Conservation (phyloP, 1,140 invertebrate species). For the Sitophilus oryzae region DNA sequence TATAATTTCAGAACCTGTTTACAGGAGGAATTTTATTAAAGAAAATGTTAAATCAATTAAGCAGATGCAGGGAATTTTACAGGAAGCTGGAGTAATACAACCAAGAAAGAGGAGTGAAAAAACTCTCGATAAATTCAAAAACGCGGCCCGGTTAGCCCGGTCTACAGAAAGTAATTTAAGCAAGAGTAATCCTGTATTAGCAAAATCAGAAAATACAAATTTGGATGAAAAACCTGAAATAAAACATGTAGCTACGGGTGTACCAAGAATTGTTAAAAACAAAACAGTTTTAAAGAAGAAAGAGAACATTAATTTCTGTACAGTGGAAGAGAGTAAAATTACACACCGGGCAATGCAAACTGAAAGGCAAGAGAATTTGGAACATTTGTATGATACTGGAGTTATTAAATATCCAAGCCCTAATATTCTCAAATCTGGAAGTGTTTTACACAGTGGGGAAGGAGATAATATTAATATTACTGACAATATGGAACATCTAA, state of each 20-base stretch:
- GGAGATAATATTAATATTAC: constrained; percentile 21
- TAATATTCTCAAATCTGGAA: constrained; percentile 3
- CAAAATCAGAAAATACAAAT: constrained; percentile 6
- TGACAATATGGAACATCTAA: constrained; percentile 26
- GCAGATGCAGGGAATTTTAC: constrained; percentile 48
- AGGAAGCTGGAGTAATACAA: constrained; percentile 39
- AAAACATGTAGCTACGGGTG: neutral
- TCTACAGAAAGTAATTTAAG: constrained; percentile 13
- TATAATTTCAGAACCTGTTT: constrained; percentile 45
- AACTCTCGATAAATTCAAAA: constrained; percentile 41
- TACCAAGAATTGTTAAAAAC: neutral
- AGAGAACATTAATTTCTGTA: constrained; percentile 1
- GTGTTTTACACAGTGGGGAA: constrained; percentile 5
- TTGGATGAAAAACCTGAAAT: neutral
- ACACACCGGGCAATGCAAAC: constrained; percentile 35
- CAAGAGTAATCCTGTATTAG: constrained; percentile 1
- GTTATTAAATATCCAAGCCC: constrained; percentile 37
- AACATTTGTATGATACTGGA: constrained; percentile 35
- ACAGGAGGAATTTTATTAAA: constrained; percentile 52
- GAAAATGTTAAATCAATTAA: constrained; percentile 53
- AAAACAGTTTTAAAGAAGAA: constrained; percentile 8
- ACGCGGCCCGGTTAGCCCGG: constrained; percentile 12
- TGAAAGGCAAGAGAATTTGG: constrained; percentile 33
- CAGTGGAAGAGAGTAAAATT: constrained; percentile 16
- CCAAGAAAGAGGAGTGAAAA: constrained; percentile 28